Base-by-base conservation (phyloP, 2,888 invertebrate genomes). In the Congeria kusceri region DNA sequence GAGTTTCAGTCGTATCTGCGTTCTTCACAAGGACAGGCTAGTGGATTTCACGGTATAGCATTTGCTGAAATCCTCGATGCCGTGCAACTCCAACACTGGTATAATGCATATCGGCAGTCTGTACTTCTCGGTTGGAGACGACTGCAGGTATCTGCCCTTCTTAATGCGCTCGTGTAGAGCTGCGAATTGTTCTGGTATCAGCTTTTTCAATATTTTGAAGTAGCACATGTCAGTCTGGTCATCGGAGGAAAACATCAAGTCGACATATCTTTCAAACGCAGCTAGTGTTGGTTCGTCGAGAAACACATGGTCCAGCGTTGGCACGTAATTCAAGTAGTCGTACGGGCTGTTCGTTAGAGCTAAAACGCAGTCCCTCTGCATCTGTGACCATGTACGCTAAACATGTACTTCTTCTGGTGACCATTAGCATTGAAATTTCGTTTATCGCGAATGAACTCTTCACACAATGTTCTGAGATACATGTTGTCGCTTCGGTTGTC, bases 331-430 rank as follows among this genome's bases (percentile, higher is more conserved):
- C 13, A 67, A 20, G 27, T 20, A 67, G 28, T 58, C 67, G 39
- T n/a, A n/a, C n/a, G n/a, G n/a, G n/a, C 11, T 18, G 39, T 5
- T 25, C 29, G 44, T 66, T 66, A 18, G 46, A 29, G 11, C 23
- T 20, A n/a, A 57, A 23, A 39, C 57, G 23, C 9, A 57, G 25
- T 7, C 67, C 67, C 13, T 67, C 67, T 1, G 57, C 44, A 7
- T 58, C 57, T 18, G 58, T 67, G 20, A 67, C 39, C 39, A 44
- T 7, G 58, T 67, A 58, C 67, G 25, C 29, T 58, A 20, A 67
- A 67, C 67, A 67, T 67, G 44, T 32, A 39, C 44, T 58, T 67
- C 23, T 44, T 32, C 39, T 67, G 57, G 27, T 67, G 67, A 25
- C 67, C 67, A 29, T n/a, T 65, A 0, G 32, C 18, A 29, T n/a